These are phyloP conservation scores for Pseudomyrmex dendroicus DNA, from an alignment of 1,140 invertebrate species.

Conservation along the genomic window DNA sequence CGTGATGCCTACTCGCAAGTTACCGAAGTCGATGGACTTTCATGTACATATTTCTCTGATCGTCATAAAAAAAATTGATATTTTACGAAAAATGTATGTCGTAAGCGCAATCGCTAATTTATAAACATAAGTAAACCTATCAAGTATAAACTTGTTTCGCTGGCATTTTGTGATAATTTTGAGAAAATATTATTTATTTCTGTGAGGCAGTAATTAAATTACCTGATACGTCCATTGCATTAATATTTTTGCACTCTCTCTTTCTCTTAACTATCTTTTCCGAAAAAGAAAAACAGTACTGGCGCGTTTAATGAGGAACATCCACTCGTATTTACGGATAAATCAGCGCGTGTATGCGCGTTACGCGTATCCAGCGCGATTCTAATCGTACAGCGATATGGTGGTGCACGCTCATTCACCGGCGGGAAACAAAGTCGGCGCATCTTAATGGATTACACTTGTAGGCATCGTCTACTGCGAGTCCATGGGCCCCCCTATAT, in stretches of 20 bases:
- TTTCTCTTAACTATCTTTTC: neutral
- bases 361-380: neutral
- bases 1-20: slow-evolving; percentile 62
- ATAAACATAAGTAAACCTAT: too few relatives aligned
- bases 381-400: slow-evolving; percentile 11
- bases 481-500: slow-evolving; percentile 63
- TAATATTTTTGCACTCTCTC: neutral
- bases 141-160: too few relatives aligned
- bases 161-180: neutral
- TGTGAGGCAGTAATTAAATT: neutral
- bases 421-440: slow-evolving; percentile 70
- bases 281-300: neutral
- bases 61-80: neutral
- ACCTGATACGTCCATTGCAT: neutral
- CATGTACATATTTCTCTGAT: neutral
- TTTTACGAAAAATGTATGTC: neutral
- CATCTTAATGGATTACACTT: slow-evolving; percentile 80
- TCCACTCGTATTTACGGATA: neutral
- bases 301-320: slow-evolving; percentile 18
- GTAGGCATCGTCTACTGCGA: slow-evolving; percentile 74
- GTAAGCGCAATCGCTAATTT: neutral
- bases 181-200: neutral
- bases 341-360: slow-evolving; percentile 12
- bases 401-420: slow-evolving; percentile 43
- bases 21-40: slow-evolving; percentile 44